A percentile compares a stretch with the other conserved stretches of the same genome.
phyloP scores from a whole-genome alignment of 2,797 vertebrate genomes.

The Ctenochaetus hawaiiensis region DNA sequence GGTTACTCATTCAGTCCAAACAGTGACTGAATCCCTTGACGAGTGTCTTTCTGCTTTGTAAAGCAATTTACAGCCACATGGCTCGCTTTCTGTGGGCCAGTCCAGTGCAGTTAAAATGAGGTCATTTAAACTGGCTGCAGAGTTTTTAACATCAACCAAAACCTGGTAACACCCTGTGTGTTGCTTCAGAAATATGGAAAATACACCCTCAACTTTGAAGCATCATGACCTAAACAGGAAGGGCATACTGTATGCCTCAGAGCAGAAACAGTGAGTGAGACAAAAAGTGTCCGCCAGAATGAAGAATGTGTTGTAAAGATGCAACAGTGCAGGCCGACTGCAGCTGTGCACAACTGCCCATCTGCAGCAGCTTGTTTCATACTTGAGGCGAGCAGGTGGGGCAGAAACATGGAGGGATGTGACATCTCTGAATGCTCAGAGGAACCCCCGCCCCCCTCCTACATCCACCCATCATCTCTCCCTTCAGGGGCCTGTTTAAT shows the following conservation, averaged over 20 bases:
- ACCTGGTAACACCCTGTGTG: slow-evolving; percentile 13
- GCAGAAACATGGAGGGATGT: slow-evolving; percentile 48
- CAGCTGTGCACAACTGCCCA: slow-evolving; percentile 46
- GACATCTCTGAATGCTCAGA: slow-evolving; percentile 49
- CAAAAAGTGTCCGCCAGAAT: slow-evolving; percentile 33
- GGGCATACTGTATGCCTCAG: background rate
- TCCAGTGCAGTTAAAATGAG: slow-evolving; percentile 41
- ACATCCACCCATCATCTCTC: slow-evolving; percentile 40
- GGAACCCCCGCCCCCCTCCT: slow-evolving; percentile 21
- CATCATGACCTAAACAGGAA: slow-evolving; percentile 16
- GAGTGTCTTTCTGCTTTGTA: slow-evolving; percentile 54
- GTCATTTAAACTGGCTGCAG: slow-evolving; percentile 42
- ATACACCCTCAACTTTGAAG: slow-evolving; percentile 10
- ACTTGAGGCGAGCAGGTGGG: slow-evolving; percentile 47
- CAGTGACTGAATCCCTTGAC: slow-evolving; percentile 32
- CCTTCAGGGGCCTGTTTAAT: slow-evolving; percentile 78
- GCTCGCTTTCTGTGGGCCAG: slow-evolving; percentile 55
- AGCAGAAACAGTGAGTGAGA: slow-evolving; percentile 17
- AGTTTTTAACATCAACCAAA: slow-evolving; percentile 54
- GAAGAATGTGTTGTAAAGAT: slow-evolving; percentile 39
- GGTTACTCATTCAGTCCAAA: slow-evolving; percentile 23
- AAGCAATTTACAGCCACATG: slow-evolving; percentile 56
- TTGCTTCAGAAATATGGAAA: slow-evolving; percentile 27
- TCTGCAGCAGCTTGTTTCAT: slow-evolving; percentile 43
- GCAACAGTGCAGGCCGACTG: slow-evolving; percentile 36